These are phyloP conservation scores for Sebastes cheni DNA, from an alignment of 2,797 vertebrate species.

Conservation along the genomic window DNA sequence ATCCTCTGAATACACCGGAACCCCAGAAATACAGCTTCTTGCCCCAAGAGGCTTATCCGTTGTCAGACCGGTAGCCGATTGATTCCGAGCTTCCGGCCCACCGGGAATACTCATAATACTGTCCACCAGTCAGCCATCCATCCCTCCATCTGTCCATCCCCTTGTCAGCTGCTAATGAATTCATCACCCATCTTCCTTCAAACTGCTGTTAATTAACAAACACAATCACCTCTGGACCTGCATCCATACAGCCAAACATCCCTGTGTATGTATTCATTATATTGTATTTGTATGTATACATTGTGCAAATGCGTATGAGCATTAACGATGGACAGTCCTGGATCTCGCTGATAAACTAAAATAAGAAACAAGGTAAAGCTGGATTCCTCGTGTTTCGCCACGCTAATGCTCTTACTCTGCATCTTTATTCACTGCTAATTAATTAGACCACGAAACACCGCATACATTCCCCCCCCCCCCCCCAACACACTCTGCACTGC, in stretches of 20 bases:
- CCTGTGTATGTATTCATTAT: neutral
- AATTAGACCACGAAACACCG: constrained; percentile 63
- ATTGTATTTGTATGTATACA: neutral
- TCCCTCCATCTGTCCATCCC: neutral
- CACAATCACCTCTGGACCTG: constrained; percentile 27
- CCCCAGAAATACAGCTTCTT: too few relatives aligned
- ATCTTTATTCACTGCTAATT: constrained; percentile 77
- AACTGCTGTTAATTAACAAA: constrained; percentile 73
- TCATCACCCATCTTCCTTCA: constrained; percentile 52
- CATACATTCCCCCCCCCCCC: neutral
- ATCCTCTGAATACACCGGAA: too few relatives aligned
- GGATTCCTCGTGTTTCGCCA: constrained; percentile 37
- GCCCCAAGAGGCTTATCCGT: too few relatives aligned
- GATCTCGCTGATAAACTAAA: constrained; percentile 76
- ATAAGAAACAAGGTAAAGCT: constrained; percentile 21
- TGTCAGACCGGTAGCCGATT: too few relatives aligned
- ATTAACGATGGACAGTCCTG: constrained; percentile 70
- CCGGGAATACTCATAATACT: neutral
- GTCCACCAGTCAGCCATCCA: neutral
- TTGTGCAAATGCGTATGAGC: neutral
- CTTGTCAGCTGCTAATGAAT: constrained; percentile 68
- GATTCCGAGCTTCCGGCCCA: neutral
- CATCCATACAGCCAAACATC: neutral
- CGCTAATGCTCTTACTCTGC: constrained; percentile 67
- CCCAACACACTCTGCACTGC: neutral